A percentile compares a stretch with the other conserved stretches of the same genome.
Conservation (phyloP, 2,797 vertebrate genomes). For the Pteropus rufus region DNA sequence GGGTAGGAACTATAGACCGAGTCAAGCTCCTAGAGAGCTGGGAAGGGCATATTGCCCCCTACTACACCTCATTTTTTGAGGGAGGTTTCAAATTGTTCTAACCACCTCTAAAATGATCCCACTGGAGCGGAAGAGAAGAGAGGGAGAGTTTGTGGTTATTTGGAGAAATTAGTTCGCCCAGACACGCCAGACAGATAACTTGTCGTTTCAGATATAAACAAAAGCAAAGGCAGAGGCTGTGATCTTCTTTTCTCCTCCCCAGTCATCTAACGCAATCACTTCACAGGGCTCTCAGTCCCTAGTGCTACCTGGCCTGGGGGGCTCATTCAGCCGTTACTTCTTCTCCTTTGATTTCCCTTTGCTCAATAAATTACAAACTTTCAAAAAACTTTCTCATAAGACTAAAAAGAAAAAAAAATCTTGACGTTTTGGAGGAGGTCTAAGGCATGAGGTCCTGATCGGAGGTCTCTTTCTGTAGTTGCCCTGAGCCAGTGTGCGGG, state of each 20-base stretch:
- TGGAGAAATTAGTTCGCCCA: background rate
- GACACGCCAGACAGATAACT: background rate
- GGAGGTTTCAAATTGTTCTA: background rate
- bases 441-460: background rate
- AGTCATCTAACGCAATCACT: accelerated
- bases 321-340: background rate
- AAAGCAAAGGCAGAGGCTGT: background rate
- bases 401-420: background rate
- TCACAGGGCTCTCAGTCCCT: background rate
- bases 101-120: background rate
- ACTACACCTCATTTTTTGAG: background rate
- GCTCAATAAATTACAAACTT: background rate
- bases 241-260: background rate
- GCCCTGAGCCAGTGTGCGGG: background rate
- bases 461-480: background rate
- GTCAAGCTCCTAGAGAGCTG: background rate
- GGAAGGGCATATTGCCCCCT: background rate
- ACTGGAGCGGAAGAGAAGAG: background rate
- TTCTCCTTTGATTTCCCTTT: background rate
- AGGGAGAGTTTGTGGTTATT: background rate
- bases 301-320: background rate
- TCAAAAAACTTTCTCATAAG: background rate
- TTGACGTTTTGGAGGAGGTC: background rate
- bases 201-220: background rate
- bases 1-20: background rate